These are phyloP conservation scores for Acrocephalus kingi DNA, from an alignment of 2,113 vertebrate genomes.

Conservation along the genomic window DNA sequence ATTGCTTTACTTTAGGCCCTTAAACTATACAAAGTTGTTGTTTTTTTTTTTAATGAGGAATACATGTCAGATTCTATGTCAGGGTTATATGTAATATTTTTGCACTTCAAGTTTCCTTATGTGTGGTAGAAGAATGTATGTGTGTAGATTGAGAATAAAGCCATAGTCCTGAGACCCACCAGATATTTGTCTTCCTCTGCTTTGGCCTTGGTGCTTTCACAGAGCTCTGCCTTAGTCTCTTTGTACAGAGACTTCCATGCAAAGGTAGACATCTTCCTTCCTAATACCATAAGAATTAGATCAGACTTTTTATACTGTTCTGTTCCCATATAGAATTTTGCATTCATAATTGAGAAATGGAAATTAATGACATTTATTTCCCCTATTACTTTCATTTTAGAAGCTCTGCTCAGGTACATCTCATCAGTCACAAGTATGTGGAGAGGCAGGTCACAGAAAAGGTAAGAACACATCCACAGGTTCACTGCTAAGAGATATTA, in stretches of 20 bases:
- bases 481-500: neutral
- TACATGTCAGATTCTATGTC: neutral
- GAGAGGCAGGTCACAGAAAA: neutral
- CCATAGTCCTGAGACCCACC: neutral
- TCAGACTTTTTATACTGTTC: neutral
- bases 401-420: neutral
- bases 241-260: neutral
- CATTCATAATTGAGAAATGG: neutral
- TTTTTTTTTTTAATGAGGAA: neutral
- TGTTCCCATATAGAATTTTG: neutral
- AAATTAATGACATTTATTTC: neutral
- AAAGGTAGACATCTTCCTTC: neutral
- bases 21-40: neutral
- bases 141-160: neutral
- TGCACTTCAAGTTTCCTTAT: neutral
- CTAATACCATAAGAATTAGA: neutral
- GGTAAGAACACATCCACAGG: neutral
- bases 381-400: neutral
- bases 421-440: neutral
- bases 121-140: neutral
- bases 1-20: neutral
- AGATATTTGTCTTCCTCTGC: neutral
- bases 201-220: neutral
- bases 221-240: neutral
- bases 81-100: neutral